phyloP scores from a whole-genome alignment of 2,888 invertebrate species.

The Aspidapion aeneum region DNA sequence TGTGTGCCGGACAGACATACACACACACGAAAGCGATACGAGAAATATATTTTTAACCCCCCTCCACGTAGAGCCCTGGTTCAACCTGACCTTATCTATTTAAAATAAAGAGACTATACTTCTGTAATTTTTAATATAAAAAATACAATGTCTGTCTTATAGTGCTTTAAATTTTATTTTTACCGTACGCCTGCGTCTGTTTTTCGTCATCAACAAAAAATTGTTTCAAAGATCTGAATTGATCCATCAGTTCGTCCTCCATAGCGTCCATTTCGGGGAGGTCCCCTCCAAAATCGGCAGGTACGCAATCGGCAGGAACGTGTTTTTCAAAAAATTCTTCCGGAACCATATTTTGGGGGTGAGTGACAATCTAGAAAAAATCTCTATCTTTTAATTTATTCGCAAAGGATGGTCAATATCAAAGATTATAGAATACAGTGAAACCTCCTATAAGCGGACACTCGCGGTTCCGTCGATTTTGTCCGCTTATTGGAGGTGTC shows the following conservation, averaged over 20 bases:
- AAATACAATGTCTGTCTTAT: too few relatives aligned
- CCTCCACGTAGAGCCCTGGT: too few relatives aligned
- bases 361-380: conserved; percentile 56
- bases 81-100: too few relatives aligned
- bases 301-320: conserved; percentile 44
- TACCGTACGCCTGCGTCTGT: conserved; percentile 44
- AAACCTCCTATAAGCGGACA: too few relatives aligned
- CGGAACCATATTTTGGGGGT: conserved; percentile 54
- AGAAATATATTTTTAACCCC: too few relatives aligned
- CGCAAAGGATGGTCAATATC: neutral
- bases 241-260: conserved; percentile 48
- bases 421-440: neutral
- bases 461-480: too few relatives aligned
- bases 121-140: too few relatives aligned
- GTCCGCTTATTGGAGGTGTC: too few relatives aligned
- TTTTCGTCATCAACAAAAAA: conserved; percentile 39
- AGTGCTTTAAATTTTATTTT: too few relatives aligned
- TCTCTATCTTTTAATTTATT: neutral
- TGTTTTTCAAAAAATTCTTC: conserved; percentile 54
- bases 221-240: conserved; percentile 35
- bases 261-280: conserved; percentile 52
- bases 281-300: conserved; percentile 60
- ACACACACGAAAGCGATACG: too few relatives aligned
- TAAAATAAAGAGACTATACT: too few relatives aligned
- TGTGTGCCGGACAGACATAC: too few relatives aligned